Evolutionary conservation across 2,888 invertebrate genomes (phyloP).

Genomic region (Caenorhabditis angaria): DNA sequence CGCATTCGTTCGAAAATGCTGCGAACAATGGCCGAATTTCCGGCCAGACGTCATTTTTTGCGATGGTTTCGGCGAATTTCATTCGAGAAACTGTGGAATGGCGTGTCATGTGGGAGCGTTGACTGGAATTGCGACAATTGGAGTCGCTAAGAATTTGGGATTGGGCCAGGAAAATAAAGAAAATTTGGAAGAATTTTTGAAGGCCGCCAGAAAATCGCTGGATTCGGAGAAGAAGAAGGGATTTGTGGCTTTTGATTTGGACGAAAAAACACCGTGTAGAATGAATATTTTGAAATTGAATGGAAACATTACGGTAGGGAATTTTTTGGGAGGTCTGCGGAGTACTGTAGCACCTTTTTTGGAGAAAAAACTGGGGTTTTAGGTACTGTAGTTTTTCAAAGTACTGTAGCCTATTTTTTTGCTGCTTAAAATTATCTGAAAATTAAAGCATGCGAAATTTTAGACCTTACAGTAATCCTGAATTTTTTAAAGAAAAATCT

Average conservation of each 20-base stretch:
- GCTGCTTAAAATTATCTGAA: no score
- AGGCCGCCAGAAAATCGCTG: no score
- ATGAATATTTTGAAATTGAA: constrained; percentile 24
- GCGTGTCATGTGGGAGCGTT: constrained; percentile 75
- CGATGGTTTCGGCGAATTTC: constrained; percentile 75
- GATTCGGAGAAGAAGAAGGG: constrained; percentile 12
- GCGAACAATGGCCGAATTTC: constrained; percentile 63
- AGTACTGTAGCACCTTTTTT: no score
- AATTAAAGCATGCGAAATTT: no score
- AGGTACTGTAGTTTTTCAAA: no score
- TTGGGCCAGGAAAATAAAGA: constrained; percentile 23
- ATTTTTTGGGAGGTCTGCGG: neutral
- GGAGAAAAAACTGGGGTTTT: no score
- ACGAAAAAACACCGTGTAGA: constrained; percentile 17
- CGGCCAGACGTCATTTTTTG: constrained; percentile 74
- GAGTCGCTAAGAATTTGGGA: constrained; percentile 74
- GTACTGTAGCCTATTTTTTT: no score
- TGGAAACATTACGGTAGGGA: constrained; percentile 16
- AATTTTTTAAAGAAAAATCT: no score
- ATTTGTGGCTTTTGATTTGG: constrained; percentile 31
- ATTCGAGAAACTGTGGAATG: constrained; percentile 74
- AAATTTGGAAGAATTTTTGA: constrained; percentile 25
- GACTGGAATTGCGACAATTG: constrained; percentile 73
- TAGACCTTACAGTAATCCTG: no score
- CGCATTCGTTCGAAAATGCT: constrained; percentile 58